These are phyloP conservation scores for Anaspis maculata DNA, from an alignment of 2,888 invertebrate genomes.

Conservation along the genomic window DNA sequence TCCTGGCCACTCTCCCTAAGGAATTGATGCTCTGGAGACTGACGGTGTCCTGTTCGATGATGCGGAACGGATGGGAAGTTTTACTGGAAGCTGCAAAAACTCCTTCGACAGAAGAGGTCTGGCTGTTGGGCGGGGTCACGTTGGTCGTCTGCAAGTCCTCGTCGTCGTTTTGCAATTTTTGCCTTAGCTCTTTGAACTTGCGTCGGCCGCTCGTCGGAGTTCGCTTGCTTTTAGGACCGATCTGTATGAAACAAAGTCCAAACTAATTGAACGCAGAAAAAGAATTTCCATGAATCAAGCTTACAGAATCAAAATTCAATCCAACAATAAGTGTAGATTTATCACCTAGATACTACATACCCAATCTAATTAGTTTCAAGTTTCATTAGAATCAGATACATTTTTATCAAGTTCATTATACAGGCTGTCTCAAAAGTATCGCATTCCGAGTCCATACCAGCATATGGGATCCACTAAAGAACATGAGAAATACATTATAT, in stretches of 20 bases:
- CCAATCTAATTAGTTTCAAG: no score
- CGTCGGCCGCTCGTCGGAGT: slow-evolving; percentile 48
- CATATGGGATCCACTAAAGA: no score
- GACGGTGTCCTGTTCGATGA: slow-evolving; percentile 81
- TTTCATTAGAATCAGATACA: no score
- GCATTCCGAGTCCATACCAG: no score
- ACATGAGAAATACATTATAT: no score
- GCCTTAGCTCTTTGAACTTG: slow-evolving; percentile 75
- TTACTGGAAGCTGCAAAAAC: slow-evolving; percentile 57
- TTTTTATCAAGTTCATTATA: no score
- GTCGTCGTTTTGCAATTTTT: slow-evolving; percentile 81
- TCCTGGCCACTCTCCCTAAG: slow-evolving; percentile 71
- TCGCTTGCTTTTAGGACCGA: slow-evolving; percentile 19
- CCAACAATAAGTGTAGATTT: no score
- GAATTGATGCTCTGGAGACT: slow-evolving; percentile 86
- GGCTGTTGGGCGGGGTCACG: slow-evolving; percentile 63
- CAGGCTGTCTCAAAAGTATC: no score
- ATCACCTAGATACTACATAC: no score
- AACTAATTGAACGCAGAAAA: not conserved
- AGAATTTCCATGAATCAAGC: slow-evolving; percentile 6
- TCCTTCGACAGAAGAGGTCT: slow-evolving; percentile 71
- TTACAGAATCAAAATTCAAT: no score
- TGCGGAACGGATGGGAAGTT: slow-evolving; percentile 69
- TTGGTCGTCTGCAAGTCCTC: slow-evolving; percentile 55
- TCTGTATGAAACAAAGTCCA: slow-evolving; percentile 3